phyloP scores from a whole-genome alignment of 2,113 vertebrate species.

The Puntigrus tetrazona region DNA sequence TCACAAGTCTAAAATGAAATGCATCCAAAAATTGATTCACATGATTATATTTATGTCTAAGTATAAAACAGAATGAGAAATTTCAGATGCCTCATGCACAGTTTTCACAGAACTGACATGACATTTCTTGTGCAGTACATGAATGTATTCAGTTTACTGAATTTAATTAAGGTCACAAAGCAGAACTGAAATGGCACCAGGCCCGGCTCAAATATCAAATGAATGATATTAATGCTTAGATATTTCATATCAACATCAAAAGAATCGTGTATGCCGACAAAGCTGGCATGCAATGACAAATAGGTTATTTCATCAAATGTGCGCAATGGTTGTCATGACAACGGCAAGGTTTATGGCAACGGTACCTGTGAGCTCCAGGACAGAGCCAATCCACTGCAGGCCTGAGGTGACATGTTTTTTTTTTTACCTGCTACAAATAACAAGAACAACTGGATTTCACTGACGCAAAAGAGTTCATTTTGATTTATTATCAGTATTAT shows the following conservation, averaged over 20 bases:
- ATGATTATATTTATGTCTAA: neutral
- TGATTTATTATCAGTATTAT: neutral
- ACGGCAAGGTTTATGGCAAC: neutral
- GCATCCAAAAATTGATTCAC: neutral
- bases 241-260: neutral
- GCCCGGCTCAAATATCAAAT: neutral
- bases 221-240: neutral
- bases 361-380: neutral
- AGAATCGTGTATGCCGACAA: neutral
- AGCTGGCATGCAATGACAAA: neutral
- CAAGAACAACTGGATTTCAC: neutral
- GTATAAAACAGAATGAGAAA: neutral
- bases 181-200: neutral
- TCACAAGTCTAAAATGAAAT: neutral
- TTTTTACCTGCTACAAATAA: neutral
- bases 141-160: neutral
- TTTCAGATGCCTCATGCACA: neutral
- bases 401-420: constrained; percentile 14
- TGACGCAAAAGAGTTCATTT: neutral
- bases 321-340: neutral
- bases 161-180: neutral
- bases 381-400: neutral
- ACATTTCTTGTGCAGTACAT: neutral
- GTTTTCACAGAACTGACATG: neutral
- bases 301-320: neutral